Conservation (phyloP, 1,140 invertebrate genomes). For the Linepithema humile region DNA sequence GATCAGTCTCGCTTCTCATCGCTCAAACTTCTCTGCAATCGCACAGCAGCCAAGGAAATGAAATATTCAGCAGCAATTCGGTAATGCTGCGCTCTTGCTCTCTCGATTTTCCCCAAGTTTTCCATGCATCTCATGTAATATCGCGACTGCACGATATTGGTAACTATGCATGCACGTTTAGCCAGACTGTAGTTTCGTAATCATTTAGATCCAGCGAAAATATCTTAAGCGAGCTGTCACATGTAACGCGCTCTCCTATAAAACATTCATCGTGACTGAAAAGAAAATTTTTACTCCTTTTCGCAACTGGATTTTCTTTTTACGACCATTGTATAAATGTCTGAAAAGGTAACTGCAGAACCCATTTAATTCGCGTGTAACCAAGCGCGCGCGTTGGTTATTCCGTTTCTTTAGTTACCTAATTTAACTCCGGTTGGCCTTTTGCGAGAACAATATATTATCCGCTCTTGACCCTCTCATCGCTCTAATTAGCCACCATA, state of each 20-base stretch:
- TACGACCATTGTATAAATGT: background rate
- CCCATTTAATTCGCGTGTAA: constrained; percentile 14
- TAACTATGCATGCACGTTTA: background rate
- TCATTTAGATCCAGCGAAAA: background rate
- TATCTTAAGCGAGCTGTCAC: background rate
- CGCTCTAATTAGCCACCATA: constrained; percentile 79
- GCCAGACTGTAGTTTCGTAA: background rate
- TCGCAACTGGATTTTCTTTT: background rate
- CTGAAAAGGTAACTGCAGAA: constrained; percentile 1
- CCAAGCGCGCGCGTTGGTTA: background rate
- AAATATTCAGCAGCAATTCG: constrained; percentile 42
- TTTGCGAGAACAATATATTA: constrained; percentile 70
- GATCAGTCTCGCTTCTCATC: constrained; percentile 8
- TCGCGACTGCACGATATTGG: background rate
- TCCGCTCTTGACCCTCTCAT: constrained; percentile 64
- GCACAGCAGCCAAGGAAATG: background rate
- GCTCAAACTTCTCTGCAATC: constrained; percentile 4
- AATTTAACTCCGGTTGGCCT: constrained; percentile 5
- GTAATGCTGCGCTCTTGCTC: constrained; percentile 16
- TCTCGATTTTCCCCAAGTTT: constrained; percentile 19
- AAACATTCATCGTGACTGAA: background rate
- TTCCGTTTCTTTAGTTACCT: constrained; percentile 42
- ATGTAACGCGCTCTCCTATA: background rate
- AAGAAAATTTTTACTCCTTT: background rate
- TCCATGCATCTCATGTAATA: background rate